A percentile compares a stretch with the other conserved stretches of the same genome.
Conservation (phyloP, 2,888 invertebrate genomes). For the Agonopterix alstromeriana region DNA sequence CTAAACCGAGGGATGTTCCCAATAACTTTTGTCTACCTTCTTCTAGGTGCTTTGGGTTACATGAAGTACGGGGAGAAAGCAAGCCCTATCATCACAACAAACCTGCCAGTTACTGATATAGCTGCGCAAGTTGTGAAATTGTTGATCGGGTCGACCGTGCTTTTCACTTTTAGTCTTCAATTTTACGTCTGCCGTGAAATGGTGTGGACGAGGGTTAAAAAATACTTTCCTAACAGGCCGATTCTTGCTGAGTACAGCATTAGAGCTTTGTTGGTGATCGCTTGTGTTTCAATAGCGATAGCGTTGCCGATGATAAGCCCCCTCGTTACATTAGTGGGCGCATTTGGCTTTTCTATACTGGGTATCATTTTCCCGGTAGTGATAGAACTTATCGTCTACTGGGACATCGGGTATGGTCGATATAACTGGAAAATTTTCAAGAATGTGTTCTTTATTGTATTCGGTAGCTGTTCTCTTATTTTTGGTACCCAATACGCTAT, state of each 20-base stretch:
- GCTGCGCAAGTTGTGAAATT: constrained; percentile 69
- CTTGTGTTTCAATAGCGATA: too few species aligned
- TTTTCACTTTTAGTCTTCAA: constrained; percentile 92
- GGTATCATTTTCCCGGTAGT: too few species aligned
- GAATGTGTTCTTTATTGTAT: constrained; percentile 55
- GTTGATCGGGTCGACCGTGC: constrained; percentile 87
- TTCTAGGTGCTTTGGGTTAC: too few species aligned
- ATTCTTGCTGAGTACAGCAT: constrained; percentile 23
- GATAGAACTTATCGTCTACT: too few species aligned
- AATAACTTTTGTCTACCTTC: constrained; percentile 81
- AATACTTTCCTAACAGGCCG: constrained; percentile 76
- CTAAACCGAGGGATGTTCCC: constrained; percentile 91
- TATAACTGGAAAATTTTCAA: constrained; percentile 82
- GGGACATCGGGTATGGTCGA: constrained; percentile 62
- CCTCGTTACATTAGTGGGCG: too few species aligned
- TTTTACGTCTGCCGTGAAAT: constrained; percentile 93
- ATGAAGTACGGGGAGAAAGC: too few species aligned
- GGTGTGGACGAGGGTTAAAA: constrained; percentile 84
- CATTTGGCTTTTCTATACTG: too few species aligned
- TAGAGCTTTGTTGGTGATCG: too few species aligned
- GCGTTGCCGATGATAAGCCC: too few species aligned
- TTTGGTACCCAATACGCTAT: too few species aligned
- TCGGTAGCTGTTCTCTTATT: background rate
- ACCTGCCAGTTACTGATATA: too few species aligned
- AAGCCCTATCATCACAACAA: too few species aligned